Base-by-base conservation (phyloP, 2,888 invertebrate species). In the Ennomos quercinarius region DNA sequence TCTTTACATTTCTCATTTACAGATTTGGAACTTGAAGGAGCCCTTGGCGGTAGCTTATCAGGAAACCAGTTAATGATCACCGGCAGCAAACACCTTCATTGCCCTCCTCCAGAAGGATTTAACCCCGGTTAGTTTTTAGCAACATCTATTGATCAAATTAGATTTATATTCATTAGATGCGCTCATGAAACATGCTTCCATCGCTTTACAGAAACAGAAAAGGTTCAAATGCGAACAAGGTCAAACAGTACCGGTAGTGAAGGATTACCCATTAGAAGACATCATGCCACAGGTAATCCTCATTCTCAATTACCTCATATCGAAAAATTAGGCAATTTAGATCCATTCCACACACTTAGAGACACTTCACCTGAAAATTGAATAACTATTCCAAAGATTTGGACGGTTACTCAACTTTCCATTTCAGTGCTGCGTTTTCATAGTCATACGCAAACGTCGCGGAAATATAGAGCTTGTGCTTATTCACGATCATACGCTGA, bases 61-160 rank as follows among this genome's bases (percentile, higher is more conserved):
- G 96, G 96, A 81, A 97, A 96, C 93, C 94, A 96, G 84, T 91
- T 95, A 70, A 95, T 95, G 93, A 95, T 96, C 80, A 94, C 96
- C 76, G 96, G 96, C 90, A 95, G 96, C 93, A 95, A 95, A 84
- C 95, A 95, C 88, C 93, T 96, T 76, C 96, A 96, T 90, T 96
- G 96, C 84, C 95, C 95, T 73, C 96, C 95, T 64, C 96, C 96
- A 71, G 89, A 93, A 74, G 95, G 94, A 84, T 94, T 90, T 88
- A 89, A 77, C 80, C 88, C 89, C 81, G 93, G 93, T 93, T 67
- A 62, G 78, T 41, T 10, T 12, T n/a, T 9, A 42, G 11, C 38
- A 27, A 46, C 48, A 47, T 17, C 52, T 34, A 37, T 48, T 10
- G 10, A 10, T n/a, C 38, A 39, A 52, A 45, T 51, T 49, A 68